phyloP scores from a whole-genome alignment of 2,113 vertebrate species.

The Hypanus sabinus region DNA sequence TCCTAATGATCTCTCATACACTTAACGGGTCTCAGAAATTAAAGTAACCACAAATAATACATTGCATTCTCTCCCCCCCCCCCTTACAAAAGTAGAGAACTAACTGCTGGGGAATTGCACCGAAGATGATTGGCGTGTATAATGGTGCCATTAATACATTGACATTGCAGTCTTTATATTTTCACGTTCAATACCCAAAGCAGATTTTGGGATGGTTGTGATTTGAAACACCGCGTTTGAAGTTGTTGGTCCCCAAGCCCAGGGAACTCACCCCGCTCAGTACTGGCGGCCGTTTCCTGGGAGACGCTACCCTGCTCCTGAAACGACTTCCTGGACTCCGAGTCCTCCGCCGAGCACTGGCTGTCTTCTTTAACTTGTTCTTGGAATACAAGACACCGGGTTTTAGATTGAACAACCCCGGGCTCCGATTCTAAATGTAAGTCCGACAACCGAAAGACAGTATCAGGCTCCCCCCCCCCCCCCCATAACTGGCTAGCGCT shows the following conservation, averaged over 20 bases:
- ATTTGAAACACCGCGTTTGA: neutral
- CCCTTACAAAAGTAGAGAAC: neutral
- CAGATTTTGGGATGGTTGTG: neutral
- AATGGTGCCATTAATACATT: no score
- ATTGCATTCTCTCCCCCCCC: no score
- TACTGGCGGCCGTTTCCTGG: slow-evolving; percentile 70
- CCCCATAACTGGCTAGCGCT: slow-evolving; percentile 48
- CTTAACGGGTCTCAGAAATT: no score
- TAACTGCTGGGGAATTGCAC: neutral
- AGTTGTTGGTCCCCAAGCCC: neutral
- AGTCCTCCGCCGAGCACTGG: slow-evolving; percentile 73
- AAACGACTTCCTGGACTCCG: slow-evolving; percentile 74
- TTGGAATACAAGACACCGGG: slow-evolving; percentile 64
- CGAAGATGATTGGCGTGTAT: neutral
- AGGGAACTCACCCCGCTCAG: slow-evolving; percentile 65
- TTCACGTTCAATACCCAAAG: neutral
- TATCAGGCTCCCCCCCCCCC: slow-evolving; percentile 40
- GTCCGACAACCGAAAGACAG: slow-evolving; percentile 50
- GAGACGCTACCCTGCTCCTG: slow-evolving; percentile 68
- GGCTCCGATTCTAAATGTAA: slow-evolving; percentile 54
- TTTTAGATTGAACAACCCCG: slow-evolving; percentile 56
- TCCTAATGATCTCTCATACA: no score
- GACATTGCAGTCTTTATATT: neutral
- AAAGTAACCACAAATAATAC: neutral
- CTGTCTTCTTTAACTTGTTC: slow-evolving; percentile 71